Percentiles rank a stretch among this genome's conserved stretches.
Conservation (phyloP, 2,797 vertebrate species). For the Dromococcyx pavoninus region DNA sequence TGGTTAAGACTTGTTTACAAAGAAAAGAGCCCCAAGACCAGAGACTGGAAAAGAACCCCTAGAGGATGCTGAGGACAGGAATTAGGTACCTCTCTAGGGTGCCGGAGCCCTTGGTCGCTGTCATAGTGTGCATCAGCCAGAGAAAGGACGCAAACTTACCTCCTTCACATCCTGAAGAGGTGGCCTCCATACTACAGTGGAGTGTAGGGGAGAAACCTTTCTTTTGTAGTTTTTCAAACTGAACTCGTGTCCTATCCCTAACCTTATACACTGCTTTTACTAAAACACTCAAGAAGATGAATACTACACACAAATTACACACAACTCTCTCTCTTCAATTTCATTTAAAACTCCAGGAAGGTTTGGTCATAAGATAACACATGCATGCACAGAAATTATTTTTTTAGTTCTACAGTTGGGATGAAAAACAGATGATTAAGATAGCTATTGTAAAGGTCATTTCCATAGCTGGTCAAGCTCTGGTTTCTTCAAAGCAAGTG, state of each 20-base stretch:
- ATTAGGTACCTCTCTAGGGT: background rate
- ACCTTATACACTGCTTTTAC: background rate
- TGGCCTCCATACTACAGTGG: background rate
- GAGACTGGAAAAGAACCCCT: background rate
- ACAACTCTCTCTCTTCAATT: background rate
- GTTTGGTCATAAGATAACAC: background rate
- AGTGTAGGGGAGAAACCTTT: background rate
- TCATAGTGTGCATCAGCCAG: background rate
- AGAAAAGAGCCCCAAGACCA: background rate
- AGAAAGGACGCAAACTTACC: background rate
- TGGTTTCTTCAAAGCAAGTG: background rate
- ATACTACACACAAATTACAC: background rate
- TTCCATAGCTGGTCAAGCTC: background rate
- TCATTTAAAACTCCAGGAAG: background rate
- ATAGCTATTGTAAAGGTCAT: background rate
- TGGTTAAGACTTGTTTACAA: background rate
- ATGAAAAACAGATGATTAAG: background rate
- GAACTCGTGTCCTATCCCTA: background rate
- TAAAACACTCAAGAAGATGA: background rate
- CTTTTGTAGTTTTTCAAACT: background rate
- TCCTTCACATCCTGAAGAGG: background rate
- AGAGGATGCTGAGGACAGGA: background rate
- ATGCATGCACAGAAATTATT: accelerated
- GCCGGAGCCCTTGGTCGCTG: background rate
- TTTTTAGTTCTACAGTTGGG: background rate